These are phyloP conservation scores for Zenarchopterus dispar DNA, from an alignment of 2,797 vertebrate species.

Conservation along the genomic window DNA sequence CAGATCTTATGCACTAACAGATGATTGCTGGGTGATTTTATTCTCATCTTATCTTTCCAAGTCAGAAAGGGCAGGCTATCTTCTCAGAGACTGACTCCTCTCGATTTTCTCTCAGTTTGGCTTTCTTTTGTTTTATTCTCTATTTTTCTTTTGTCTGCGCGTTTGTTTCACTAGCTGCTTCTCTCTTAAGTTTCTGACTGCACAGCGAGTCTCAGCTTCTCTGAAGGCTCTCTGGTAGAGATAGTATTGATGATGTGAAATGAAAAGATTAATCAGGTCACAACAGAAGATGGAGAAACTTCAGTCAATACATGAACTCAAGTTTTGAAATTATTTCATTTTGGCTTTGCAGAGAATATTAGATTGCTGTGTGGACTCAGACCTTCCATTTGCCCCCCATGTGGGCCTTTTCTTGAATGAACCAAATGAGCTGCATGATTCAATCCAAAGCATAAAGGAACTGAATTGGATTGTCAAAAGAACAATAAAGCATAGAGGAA, in stretches of 20 bases:
- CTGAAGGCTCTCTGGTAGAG: constrained; percentile 6
- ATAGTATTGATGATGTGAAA: neutral
- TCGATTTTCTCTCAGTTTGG: neutral
- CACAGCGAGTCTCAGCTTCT: neutral
- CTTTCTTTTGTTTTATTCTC: neutral
- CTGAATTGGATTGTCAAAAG: constrained; percentile 64
- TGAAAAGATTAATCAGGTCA: constrained; percentile 28
- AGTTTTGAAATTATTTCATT: constrained; percentile 25
- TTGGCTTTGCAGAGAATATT: constrained; percentile 6
- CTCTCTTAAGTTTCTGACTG: constrained; percentile 8
- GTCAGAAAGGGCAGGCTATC: neutral
- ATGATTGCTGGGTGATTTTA: constrained; percentile 7
- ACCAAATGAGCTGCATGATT: constrained; percentile 38
- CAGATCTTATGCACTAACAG: neutral
- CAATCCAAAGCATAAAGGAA: constrained; percentile 53
- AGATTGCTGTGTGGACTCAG: constrained; percentile 21
- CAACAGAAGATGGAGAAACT: constrained; percentile 2
- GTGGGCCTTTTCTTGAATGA: constrained; percentile 36
- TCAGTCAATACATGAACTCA: constrained; percentile 15
- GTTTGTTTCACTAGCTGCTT: constrained; percentile 28
- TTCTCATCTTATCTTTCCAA: neutral
- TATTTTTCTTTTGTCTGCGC: constrained; percentile 11
- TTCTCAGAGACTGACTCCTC: neutral
- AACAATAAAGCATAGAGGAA: constrained; percentile 55
- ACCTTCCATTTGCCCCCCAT: constrained; percentile 38